Evolutionary conservation across 2,113 vertebrate genomes (phyloP), one percentile per base, ranked within the genome.

Genomic region (Pseudorhombus dupliciocellatus): DNA sequence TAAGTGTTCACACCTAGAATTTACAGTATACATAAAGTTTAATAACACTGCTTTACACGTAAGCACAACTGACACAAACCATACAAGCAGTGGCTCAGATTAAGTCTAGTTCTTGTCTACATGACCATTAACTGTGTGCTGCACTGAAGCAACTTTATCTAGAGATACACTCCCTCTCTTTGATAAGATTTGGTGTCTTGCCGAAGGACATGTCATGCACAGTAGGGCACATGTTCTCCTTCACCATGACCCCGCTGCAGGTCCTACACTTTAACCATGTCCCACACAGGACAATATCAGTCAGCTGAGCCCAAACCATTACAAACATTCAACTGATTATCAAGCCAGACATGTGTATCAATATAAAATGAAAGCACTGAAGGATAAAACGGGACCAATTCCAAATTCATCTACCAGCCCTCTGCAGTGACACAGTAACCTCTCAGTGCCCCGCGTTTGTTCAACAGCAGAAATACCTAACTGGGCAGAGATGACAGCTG

Each of bases 21-120:
- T 84, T 79, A 81, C 48, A 73, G 75, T 83, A 80, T 11, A 73
- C 25, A 81, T 46, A 37, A 51, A 64, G 24, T 58, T 74, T 44
- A 60, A 79, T 22, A 55, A n/a, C 30, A 46, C 1, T 20, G 16
- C 21, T 76, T 62, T 58, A 15, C 16, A 30, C 15, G n/a, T 8
- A 53, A 66, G 20, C 46, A 76, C 16, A 54, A 40, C 6, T 34
- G 28, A 58, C 1, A 76, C 8, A 59, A 37, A 70, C 34, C 0
- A 25, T 15, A 30, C 25, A 71, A 48, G 26, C 30, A 26, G 7
- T 12, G n/a, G 5, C 42, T 48, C 14, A 60, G 25, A 51, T 21
- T 8, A 20, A 52, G 10, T 67, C 6, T 5, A 46, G 4, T 28
- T 12, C n/a, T n/a, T 30, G 42, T 46, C 14, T 25, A 10, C 16